A percentile compares a stretch with the other conserved stretches of the same genome.
Evolutionary conservation across 2,888 invertebrate genomes (phyloP).

Genomic region (Limenitis arthemis): DNA sequence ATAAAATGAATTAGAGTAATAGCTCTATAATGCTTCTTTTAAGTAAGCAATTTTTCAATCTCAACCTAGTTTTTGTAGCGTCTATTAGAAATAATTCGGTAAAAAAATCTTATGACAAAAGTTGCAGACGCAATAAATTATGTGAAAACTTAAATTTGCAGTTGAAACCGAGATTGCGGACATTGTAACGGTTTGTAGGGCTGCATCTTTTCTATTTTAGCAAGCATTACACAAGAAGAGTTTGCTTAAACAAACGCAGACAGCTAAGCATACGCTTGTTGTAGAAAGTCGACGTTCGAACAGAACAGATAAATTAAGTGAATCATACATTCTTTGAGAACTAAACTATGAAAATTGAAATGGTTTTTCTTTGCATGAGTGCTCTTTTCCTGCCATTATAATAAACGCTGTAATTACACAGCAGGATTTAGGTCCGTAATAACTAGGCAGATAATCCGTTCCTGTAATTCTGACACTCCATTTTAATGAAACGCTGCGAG

Average conservation of each 20-base stretch:
- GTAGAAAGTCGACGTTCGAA: constrained; percentile 52
- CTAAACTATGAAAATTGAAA: neutral
- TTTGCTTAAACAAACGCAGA: constrained; percentile 41
- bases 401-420: neutral
- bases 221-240: constrained; percentile 52
- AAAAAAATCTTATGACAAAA: neutral
- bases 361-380: constrained; percentile 1
- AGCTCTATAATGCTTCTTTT: too few species aligned
- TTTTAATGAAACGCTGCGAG: too few species aligned
- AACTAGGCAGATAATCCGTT: too few species aligned
- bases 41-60: too few species aligned
- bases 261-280: constrained; percentile 31
- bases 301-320: constrained; percentile 40
- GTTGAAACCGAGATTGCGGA: neutral
- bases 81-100: neutral
- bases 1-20: too few species aligned
- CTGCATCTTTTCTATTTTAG: constrained; percentile 55
- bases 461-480: too few species aligned
- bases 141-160: neutral
- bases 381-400: constrained; percentile 10
- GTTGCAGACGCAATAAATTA: neutral
- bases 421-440: too few species aligned
- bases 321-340: constrained; percentile 35
- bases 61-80: too few species aligned
- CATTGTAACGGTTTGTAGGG: neutral